These are phyloP conservation scores for Botia almorhae DNA, from an alignment of 2,797 vertebrate species.

Conservation along the genomic window DNA sequence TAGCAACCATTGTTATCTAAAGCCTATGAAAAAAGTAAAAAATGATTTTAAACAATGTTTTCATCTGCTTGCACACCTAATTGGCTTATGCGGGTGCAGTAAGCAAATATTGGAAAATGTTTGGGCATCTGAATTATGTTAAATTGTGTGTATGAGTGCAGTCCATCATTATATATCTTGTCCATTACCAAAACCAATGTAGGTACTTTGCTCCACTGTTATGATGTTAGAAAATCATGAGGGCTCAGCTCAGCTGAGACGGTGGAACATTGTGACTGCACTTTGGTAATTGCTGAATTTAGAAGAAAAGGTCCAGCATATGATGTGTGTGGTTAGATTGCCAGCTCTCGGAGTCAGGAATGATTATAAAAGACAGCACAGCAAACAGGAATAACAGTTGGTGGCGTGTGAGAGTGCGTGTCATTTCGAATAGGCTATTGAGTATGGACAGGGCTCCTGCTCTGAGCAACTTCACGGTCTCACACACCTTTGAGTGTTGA, in stretches of 20 bases:
- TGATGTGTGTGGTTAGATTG: constrained; percentile 47
- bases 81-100: too few species aligned
- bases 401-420: constrained; percentile 13
- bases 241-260: not conserved
- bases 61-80: too few species aligned
- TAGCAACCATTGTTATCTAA: not conserved
- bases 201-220: not conserved
- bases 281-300: not conserved
- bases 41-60: not conserved
- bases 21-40: not conserved
- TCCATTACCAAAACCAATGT: not conserved
- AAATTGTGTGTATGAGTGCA: too few species aligned
- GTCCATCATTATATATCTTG: not conserved
- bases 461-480: constrained; percentile 37
- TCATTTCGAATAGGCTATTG: constrained; percentile 39
- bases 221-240: not conserved
- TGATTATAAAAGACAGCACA: constrained; percentile 60
- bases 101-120: too few species aligned
- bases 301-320: constrained; percentile 62
- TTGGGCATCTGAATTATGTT: too few species aligned
- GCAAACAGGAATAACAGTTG: constrained; percentile 33
- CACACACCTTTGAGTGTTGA: constrained; percentile 36
- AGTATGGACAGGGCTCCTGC: constrained; percentile 31
- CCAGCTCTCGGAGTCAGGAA: constrained; percentile 43
- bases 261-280: not conserved